Base-by-base conservation (phyloP, 2,797 vertebrate species). In the Pelobates cultripes region DNA sequence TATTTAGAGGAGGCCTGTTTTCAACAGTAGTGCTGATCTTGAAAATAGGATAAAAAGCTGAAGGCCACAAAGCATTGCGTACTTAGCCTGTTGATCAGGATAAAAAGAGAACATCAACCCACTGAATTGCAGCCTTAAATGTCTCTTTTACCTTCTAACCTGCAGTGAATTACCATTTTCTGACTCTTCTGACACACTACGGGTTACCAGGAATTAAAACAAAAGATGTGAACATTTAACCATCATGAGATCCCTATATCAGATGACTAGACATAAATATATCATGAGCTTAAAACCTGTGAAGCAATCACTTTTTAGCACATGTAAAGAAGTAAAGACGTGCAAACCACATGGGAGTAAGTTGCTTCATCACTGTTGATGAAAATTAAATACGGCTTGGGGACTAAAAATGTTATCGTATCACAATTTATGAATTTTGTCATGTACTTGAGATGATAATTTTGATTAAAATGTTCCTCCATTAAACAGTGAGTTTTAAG, bases 211-310 rank as follows among this genome's bases (percentile, higher is more conserved):
- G 13, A 57, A 57, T 12, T 12, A 44, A 66, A 83, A 64, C 70
- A 40, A 57, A 41, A 75, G 67, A 83, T 78, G 63, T 70, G 40
- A 42, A 40, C 15, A 57, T 70, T 83, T 79, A 75, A 63, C 74
- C 71, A 53, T 74, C 15, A 51, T 70, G 63, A 57, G 66, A 79
- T 70, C 77, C 51, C 44, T 40, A 45, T 79, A 79, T 79, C 67
- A 83, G 82, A 83, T 79, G 82, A 79, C 82, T 74, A 8, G 45
- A 67, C 82, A 79, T 83, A 83, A 83, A 83, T 79, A 70, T 83
- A 79, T 66, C 77, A 79, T 83, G 70, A 75, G 17, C 67, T 70
- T 66, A 70, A 83, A 71, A 79, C 55, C 67, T 64, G 66, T 70
- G 63, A 83, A 60, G 43, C 64, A 78, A 83, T 79, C 72, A 79